Evolutionary conservation across 2,888 invertebrate species (phyloP).

Genomic region (Gymnoscelis rufifasciata): DNA sequence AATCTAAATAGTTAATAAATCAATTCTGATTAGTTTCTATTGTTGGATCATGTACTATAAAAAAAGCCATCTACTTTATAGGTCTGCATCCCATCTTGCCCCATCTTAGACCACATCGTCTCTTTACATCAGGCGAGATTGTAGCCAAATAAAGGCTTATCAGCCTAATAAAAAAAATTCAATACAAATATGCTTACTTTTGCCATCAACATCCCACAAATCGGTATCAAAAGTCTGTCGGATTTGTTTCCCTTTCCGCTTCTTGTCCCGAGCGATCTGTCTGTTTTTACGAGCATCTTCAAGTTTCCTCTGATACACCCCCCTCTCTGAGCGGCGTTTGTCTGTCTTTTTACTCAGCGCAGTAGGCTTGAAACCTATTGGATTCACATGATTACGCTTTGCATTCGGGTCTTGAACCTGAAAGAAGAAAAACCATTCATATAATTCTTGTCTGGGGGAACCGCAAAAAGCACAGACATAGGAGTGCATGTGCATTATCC

Average conservation of each 20-base stretch:
- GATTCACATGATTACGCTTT: constrained; percentile 73
- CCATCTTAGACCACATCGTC: too few species aligned
- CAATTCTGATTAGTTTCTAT: too few species aligned
- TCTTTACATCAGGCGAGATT: too few species aligned
- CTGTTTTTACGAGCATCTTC: constrained; percentile 68
- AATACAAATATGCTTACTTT: constrained; percentile 46
- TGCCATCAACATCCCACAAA: constrained; percentile 82
- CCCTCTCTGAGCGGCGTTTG: constrained; percentile 60
- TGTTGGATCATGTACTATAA: too few species aligned
- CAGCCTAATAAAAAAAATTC: too few species aligned
- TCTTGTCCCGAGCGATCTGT: constrained; percentile 55
- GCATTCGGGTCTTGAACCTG: constrained; percentile 83
- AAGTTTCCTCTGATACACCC: constrained; percentile 74
- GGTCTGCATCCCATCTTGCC: too few species aligned
- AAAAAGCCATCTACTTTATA: too few species aligned
- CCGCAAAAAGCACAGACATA: too few species aligned
- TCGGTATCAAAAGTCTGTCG: constrained; percentile 79
- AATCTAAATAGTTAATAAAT: too few species aligned
- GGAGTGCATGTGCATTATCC: too few species aligned
- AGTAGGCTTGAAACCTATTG: constrained; percentile 53
- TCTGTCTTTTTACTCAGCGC: constrained; percentile 72
- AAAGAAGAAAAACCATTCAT: constrained; percentile 8
- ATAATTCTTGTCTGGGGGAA: too few species aligned
- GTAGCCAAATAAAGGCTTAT: too few species aligned
- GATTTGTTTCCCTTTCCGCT: constrained; percentile 58